Base-by-base conservation (phyloP, 2,888 invertebrate species). In the Drosophila anomelani region DNA sequence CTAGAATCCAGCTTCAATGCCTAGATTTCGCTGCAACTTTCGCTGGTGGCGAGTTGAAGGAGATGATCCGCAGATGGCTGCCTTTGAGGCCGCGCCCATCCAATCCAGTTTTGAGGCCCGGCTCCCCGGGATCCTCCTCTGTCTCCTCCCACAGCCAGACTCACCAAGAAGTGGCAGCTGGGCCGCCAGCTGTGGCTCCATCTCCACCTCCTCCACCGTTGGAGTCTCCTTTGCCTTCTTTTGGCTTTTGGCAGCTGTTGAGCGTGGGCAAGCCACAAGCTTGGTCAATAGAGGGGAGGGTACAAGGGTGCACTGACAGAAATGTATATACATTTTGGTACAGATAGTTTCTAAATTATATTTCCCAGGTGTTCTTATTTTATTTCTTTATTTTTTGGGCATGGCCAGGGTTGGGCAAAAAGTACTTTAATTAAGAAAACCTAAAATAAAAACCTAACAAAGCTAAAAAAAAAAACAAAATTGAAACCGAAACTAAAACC, bases 81-180 rank as follows among this genome's bases (percentile, higher is more conserved):
- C 76, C 41, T 49, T 54, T 17, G 38, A 32, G 61, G 67, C 78
- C 85, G 85, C 85, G 88, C 81, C 88, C 83, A 77, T 60, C 7
- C 70, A 87, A 85, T 87, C 82, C 88, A 85, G 82, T 81, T 43
- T 43, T 12, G 13, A 3, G 12, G 12, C 43, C 20, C 20, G 36
- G 12, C 12, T 43, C 41, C 41, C 17, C 41, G 0, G 43, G 12
- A 43, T 20, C 43, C 43, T 23, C 43, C 55, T 23, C 38, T 17
- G 32, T 13, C 39, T 20, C 29, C 39, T 46, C 54, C 71, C 39
- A 46, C 64, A 20, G 41, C 6, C 20, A 64, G 47, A 39, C 38
- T 29, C 46, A 26, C 46, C 41, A 41, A 57, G 53, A 68, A 53
- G 68, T 70, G 62, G 85, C 79, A 78, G 83, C 85, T 85, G 86